phyloP scores from a whole-genome alignment of 35 echinoderm and acorn worm genomes.

The Diadema setosum region DNA sequence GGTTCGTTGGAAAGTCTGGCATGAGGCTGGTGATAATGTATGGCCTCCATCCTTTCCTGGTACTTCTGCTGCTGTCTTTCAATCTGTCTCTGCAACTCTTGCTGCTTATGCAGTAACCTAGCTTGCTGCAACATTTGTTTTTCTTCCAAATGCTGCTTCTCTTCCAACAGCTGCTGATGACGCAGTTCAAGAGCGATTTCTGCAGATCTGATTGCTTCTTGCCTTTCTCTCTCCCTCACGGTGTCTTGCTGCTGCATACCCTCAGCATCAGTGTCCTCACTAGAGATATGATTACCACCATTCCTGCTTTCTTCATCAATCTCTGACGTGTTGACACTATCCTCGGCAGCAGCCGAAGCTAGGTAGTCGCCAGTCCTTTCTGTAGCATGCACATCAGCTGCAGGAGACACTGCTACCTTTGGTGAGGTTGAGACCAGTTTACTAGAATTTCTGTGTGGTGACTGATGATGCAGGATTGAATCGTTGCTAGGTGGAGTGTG shows the following conservation, averaged over 20 bases:
- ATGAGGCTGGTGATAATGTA: not conserved
- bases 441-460: no score
- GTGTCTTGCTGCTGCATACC: not conserved
- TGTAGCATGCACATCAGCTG: no score
- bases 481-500: no score
- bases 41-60: not conserved
- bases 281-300: not conserved
- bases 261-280: not conserved
- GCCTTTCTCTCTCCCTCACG: not conserved
- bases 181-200: not conserved
- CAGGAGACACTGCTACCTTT: no score
- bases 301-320: not conserved
- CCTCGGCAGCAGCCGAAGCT: not conserved
- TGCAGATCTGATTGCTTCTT: no score
- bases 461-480: no score
- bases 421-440: no score
- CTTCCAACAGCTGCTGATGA: slow-evolving; percentile 14
- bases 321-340: not conserved
- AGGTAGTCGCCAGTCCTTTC: no score
- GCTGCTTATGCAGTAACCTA: slow-evolving; percentile 24
- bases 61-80: slow-evolving; percentile 29
- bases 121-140: slow-evolving; percentile 7
- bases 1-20: not conserved
- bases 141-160: slow-evolving; percentile 1
- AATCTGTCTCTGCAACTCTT: slow-evolving; percentile 12